Evolutionary conservation across 1,140 invertebrate species (phyloP), one percentile per base, ranked within the genome.

Genomic region (Drosophila biarmipes): DNA sequence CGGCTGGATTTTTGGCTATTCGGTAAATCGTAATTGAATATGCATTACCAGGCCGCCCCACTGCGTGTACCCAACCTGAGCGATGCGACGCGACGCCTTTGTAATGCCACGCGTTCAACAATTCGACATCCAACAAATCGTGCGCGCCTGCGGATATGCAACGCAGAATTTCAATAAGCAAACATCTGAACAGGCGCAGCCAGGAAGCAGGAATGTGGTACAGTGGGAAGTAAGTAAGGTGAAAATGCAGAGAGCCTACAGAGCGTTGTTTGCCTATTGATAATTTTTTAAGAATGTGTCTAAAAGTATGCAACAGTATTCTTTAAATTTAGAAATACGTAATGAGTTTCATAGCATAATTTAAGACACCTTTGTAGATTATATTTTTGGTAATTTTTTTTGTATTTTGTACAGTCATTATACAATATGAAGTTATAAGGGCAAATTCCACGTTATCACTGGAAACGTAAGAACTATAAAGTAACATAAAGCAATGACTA

Each of bases 91-190:
- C 63, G 45, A 21, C 42, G 29, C 46, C 14, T 37, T 35, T 37
- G 48, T 46, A 31, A 31, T 21, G 17, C 46, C 38, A 31, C 10
- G 24, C 61, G 82, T 82, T 80, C 78, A 78, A 82, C 82, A 76
- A 87, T 79, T 87, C 82, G 78, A 31, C 66, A 84, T 82, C 74
- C 78, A 78, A 82, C 82, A 76, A 87, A 82, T 87, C 82, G 78
- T 89, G 84, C 72, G 84, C 84, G 84, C 84, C 84, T 89, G 84
- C 84, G 84, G 84, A 80, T 89, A 89, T 84, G 84, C 84, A 82
- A 80, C 73, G 67, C 76, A 80, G 84, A 89, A 89, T 89, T 84
- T 89, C 85, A 89, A 89, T 89, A 89, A 89, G 84, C 79, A 89
- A 89, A 89, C 73, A 89, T 55, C 51, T 51, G 72, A 53, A n/a